phyloP scores from a whole-genome alignment of 2,113 vertebrate species.

The Pachyramphus minor region DNA sequence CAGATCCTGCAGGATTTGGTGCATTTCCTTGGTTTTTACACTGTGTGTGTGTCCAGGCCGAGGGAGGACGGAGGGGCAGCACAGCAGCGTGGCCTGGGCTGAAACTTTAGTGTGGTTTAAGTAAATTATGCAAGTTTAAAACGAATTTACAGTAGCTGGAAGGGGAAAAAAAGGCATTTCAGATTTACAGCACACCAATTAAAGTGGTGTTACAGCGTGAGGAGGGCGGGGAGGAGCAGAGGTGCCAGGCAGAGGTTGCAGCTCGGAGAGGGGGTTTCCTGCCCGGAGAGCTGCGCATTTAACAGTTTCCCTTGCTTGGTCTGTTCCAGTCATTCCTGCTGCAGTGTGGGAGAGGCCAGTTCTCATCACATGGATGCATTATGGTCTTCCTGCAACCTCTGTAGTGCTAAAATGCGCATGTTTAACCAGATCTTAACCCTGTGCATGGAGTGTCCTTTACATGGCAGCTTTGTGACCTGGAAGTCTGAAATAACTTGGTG shows the following conservation, averaged over 20 bases:
- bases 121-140: not conserved
- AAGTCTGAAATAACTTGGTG: not conserved
- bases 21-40: not conserved
- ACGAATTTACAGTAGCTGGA: not conserved
- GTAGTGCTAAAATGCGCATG: conserved; percentile 37
- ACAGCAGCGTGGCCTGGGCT: not conserved
- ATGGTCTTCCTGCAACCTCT: not conserved
- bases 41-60: not conserved
- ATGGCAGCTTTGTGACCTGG: not conserved
- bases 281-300: conserved; percentile 65
- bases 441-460: conserved; percentile 38
- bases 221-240: not conserved
- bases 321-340: conserved; percentile 65
- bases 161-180: accelerated
- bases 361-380: conserved; percentile 44
- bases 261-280: not conserved
- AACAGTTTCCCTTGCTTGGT: conserved; percentile 80
- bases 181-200: accelerated
- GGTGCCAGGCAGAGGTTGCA: not conserved
- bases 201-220: accelerated
- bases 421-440: conserved; percentile 32
- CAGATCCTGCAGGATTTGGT: not conserved
- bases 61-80: not conserved
- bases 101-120: not conserved
- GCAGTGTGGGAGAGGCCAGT: conserved; percentile 60